These are phyloP conservation scores for Drosophila auraria DNA, from an alignment of 1,140 invertebrate genomes.

Conservation along the genomic window DNA sequence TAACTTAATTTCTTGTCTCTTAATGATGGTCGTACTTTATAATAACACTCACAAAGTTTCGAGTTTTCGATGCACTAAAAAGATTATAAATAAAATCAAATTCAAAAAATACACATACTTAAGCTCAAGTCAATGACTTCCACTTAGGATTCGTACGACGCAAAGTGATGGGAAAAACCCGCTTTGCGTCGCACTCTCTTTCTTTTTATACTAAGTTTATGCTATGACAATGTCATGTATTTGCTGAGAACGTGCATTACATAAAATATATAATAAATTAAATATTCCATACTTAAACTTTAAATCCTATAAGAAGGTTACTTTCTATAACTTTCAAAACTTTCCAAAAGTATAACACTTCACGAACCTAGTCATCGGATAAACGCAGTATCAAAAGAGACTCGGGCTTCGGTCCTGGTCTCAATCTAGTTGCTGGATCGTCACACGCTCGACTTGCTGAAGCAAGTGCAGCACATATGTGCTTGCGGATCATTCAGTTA, in stretches of 20 bases:
- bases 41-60: too few relatives aligned
- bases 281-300: too few relatives aligned
- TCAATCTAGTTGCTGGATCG: constrained; percentile 6
- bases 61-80: neutral
- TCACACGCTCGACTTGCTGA: constrained; percentile 7
- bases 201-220: neutral
- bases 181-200: neutral
- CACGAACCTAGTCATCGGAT: neutral
- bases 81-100: neutral
- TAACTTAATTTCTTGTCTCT: too few relatives aligned
- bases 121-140: constrained; percentile 1
- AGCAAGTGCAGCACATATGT: constrained; percentile 10
- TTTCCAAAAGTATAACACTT: neutral
- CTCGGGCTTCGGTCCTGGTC: neutral
- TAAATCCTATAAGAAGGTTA: too few relatives aligned
- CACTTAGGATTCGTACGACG: neutral
- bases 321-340: too few relatives aligned
- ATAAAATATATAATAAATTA: too few relatives aligned
- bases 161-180: neutral
- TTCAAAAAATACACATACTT: neutral
- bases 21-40: too few relatives aligned
- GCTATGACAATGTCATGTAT: neutral
- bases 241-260: too few relatives aligned
- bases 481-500: constrained; percentile 1
- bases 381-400: neutral